Conservation (phyloP, 2,797 vertebrate species). For the Enoplosus armatus region DNA sequence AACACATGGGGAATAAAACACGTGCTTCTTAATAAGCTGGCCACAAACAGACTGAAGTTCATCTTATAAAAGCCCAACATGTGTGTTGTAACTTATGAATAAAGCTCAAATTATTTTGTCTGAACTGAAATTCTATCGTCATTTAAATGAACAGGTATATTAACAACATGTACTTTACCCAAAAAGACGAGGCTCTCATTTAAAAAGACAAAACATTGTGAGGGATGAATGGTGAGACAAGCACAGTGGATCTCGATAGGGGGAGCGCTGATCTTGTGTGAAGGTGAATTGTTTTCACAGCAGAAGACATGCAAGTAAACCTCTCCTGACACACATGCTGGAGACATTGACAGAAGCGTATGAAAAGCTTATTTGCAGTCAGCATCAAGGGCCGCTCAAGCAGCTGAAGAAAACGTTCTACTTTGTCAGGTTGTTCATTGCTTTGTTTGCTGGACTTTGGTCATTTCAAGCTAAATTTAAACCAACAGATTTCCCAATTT, state of each 20-base stretch:
- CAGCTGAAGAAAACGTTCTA: slow-evolving; percentile 34
- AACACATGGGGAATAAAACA: not conserved
- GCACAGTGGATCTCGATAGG: not conserved
- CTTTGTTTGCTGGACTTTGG: slow-evolving; percentile 43
- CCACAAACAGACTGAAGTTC: not conserved
- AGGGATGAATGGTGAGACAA: slow-evolving; percentile 5
- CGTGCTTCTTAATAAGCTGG: not conserved
- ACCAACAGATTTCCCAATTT: slow-evolving; percentile 28
- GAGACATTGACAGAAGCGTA: slow-evolving; percentile 44
- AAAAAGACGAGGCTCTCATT: not conserved
- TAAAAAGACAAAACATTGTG: not conserved
- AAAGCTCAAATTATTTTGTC: not conserved
- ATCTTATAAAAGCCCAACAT: not conserved
- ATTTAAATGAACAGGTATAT: not conserved
- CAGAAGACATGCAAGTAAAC: slow-evolving; percentile 47
- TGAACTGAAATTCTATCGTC: not conserved
- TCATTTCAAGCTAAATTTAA: slow-evolving; percentile 51
- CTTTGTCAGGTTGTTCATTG: slow-evolving; percentile 60
- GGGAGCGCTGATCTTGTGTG: slow-evolving; percentile 38
- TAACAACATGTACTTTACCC: not conserved
- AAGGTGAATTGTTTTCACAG: slow-evolving; percentile 60
- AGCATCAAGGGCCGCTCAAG: slow-evolving; percentile 15
- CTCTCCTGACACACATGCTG: slow-evolving; percentile 48
- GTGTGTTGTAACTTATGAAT: not conserved
- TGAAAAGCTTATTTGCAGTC: slow-evolving; percentile 54